Evolutionary conservation across 1,140 invertebrate genomes (phyloP).

Genomic region (Diabrotica undecimpunctata): DNA sequence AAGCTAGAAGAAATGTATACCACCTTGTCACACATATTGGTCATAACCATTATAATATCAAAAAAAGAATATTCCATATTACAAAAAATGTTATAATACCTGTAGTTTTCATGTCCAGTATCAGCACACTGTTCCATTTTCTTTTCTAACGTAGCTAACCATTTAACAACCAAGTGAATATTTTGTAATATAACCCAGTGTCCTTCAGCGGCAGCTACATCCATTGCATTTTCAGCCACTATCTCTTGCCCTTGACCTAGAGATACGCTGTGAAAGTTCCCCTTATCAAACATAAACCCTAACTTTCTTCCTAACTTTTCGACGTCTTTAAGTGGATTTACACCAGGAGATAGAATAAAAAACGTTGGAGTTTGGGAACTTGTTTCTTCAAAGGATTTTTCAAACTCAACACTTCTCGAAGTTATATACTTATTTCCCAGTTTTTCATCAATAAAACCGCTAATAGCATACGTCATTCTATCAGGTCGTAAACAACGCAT

Average conservation of each 20-base stretch:
- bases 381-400: constrained; percentile 83
- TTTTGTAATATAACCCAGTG: constrained; percentile 94
- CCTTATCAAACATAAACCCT: constrained; percentile 75
- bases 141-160: constrained; percentile 86
- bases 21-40: too few relatives aligned
- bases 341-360: constrained; percentile 92
- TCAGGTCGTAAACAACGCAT: constrained; percentile 86
- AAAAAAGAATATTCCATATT: too few relatives aligned
- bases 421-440: constrained; percentile 81
- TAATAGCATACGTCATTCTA: constrained; percentile 78
- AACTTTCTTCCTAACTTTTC: constrained; percentile 74
- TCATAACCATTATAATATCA: too few relatives aligned
- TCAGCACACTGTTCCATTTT: constrained; percentile 78
- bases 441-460: constrained; percentile 80
- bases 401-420: constrained; percentile 72
- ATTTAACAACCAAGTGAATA: constrained; percentile 86
- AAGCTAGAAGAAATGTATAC: too few relatives aligned
- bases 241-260: constrained; percentile 92
- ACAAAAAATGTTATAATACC: too few relatives aligned
- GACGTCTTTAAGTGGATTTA: constrained; percentile 90
- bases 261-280: constrained; percentile 90
- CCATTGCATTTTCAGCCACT: constrained; percentile 84
- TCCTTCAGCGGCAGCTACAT: constrained; percentile 69
- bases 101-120: constrained; percentile 67
- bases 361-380: constrained; percentile 83